Conservation (phyloP, 1,140 invertebrate species). For the Halictus rubicundus region DNA sequence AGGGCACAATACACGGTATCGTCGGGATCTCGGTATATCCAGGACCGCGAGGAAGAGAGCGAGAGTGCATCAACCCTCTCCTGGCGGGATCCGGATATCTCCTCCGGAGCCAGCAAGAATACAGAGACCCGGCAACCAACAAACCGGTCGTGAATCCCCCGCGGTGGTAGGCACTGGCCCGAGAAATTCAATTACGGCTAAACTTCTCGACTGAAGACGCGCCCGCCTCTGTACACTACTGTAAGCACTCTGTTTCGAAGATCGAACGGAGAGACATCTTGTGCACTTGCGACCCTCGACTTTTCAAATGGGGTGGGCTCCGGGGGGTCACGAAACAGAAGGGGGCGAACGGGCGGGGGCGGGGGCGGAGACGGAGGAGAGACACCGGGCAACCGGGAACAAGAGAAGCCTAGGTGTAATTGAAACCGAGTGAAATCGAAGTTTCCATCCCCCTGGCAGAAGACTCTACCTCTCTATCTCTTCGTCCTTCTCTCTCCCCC, state of each 20-base stretch:
- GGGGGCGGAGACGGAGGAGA: too few species aligned
- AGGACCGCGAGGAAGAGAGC: slow-evolving; percentile 9
- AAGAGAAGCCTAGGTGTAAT: slow-evolving; percentile 24
- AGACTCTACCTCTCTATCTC: neutral
- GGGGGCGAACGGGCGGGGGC: neutral
- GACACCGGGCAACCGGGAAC: neutral
- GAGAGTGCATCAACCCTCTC: slow-evolving; percentile 55
- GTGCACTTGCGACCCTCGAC: slow-evolving; percentile 38
- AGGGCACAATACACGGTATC: slow-evolving; percentile 30
- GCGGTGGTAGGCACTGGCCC: slow-evolving; percentile 76
- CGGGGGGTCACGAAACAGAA: too few species aligned
- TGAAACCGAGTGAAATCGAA: slow-evolving; percentile 42
- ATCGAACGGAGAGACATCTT: slow-evolving; percentile 70
- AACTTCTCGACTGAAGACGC: slow-evolving; percentile 76
- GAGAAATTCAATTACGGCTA: slow-evolving; percentile 80
- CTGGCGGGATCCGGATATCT: slow-evolving; percentile 48
- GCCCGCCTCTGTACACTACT: slow-evolving; percentile 69
- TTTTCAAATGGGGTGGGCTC: neutral
- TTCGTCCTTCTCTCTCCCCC: too few species aligned
- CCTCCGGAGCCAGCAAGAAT: slow-evolving; percentile 39
- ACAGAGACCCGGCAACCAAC: slow-evolving; percentile 49
- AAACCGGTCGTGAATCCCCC: slow-evolving; percentile 71
- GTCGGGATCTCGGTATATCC: slow-evolving; percentile 30
- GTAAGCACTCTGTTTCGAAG: slow-evolving; percentile 75
- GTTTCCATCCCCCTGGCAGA: slow-evolving; percentile 10